A percentile compares a stretch with the other conserved stretches of the same genome.
Conservation (phyloP, 2,888 invertebrate genomes). For the Papilio gigon region DNA sequence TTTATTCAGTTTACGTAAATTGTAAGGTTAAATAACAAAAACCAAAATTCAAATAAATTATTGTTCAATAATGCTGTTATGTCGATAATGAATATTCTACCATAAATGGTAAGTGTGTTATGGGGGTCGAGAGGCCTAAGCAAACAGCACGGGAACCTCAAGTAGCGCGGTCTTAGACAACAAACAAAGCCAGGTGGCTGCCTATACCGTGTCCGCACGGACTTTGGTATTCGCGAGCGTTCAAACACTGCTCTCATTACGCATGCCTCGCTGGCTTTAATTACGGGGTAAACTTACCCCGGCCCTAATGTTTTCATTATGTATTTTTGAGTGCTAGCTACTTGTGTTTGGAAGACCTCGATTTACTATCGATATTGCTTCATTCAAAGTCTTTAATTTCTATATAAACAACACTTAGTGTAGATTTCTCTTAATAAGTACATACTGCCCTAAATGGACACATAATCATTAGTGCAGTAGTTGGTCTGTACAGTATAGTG, state of each 20-base stretch:
- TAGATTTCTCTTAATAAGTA: background rate
- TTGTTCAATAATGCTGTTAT: conserved; percentile 39
- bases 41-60: conserved; percentile 24
- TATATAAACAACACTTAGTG: background rate
- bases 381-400: background rate
- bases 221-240: conserved; percentile 76
- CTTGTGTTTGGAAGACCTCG: conserved; percentile 42
- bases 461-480: background rate
- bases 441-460: background rate
- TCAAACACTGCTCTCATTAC: conserved; percentile 78
- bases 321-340: conserved; percentile 75
- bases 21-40: conserved; percentile 24
- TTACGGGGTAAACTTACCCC: conserved; percentile 72
- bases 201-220: conserved; percentile 60
- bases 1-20: conserved; percentile 2
- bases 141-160: conserved; percentile 64
- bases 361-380: conserved; percentile 43
- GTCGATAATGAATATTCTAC: conserved; percentile 61
- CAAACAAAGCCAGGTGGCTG: conserved; percentile 76
- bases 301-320: conserved; percentile 78
- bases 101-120: conserved; percentile 68
- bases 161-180: conserved; percentile 65
- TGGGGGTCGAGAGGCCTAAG: conserved; percentile 62
- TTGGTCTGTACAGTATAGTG: background rate
- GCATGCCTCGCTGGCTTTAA: conserved; percentile 80